These are phyloP conservation scores for Xylophagus ater DNA, from an alignment of 2,888 invertebrate species.

Conservation along the genomic window DNA sequence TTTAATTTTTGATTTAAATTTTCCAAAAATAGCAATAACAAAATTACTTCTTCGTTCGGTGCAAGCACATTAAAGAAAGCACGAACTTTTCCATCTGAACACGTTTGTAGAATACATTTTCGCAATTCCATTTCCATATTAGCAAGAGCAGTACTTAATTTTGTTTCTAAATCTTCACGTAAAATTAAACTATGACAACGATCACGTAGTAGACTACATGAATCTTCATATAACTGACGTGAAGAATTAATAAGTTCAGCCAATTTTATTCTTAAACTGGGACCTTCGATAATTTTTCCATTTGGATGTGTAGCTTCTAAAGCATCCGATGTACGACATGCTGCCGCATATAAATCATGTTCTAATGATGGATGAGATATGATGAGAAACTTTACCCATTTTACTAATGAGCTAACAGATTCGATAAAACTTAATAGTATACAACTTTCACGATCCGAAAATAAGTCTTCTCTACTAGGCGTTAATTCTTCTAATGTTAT, in stretches of 20 bases:
- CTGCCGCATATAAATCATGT: slow-evolving; percentile 62
- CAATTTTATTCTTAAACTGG: slow-evolving; percentile 59
- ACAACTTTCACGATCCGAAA: slow-evolving; percentile 40
- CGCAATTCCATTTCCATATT: slow-evolving; percentile 61
- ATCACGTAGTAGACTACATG: slow-evolving; percentile 57
- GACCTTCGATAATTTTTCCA: slow-evolving; percentile 69
- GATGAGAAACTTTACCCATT: slow-evolving; percentile 60
- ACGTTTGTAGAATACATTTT: slow-evolving; percentile 48
- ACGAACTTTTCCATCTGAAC: slow-evolving; percentile 33
- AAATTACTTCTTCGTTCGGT: slow-evolving; percentile 36
- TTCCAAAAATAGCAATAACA: too few relatives aligned
- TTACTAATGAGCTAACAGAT: slow-evolving; percentile 73
- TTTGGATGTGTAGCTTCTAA: slow-evolving; percentile 68
- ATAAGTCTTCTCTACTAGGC: slow-evolving; percentile 38
- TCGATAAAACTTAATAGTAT: slow-evolving; percentile 67
- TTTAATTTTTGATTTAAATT: too few relatives aligned
- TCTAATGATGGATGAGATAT: slow-evolving; percentile 58
- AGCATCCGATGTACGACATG: slow-evolving; percentile 56
- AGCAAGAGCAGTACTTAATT: slow-evolving; percentile 53
- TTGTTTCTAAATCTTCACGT: slow-evolving; percentile 55
- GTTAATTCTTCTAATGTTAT: slow-evolving; percentile 31
- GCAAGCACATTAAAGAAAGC: slow-evolving; percentile 38
- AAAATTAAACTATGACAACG: slow-evolving; percentile 53
- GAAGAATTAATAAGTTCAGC: slow-evolving; percentile 45
- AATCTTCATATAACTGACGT: slow-evolving; percentile 56